Evolutionary conservation across 2,113 vertebrate species (phyloP).

Genomic region (Ceratotherium simum): DNA sequence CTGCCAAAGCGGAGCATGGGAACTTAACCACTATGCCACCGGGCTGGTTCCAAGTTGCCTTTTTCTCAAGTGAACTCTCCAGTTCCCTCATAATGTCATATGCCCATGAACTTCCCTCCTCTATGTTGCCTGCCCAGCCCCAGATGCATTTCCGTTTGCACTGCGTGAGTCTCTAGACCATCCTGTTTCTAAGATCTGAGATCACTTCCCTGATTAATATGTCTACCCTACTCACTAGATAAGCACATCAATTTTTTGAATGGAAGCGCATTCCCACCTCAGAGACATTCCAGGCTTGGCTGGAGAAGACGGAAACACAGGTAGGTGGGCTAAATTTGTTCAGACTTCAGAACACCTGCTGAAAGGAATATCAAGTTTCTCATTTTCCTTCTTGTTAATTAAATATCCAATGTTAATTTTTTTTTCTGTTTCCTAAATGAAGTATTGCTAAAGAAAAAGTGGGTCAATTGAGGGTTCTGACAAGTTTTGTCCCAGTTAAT

Average conservation of each 20-base stretch:
- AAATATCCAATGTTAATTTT: conserved; percentile 53
- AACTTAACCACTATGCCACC: too few relatives aligned
- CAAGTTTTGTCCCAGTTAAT: conserved; percentile 75
- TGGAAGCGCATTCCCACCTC: neutral
- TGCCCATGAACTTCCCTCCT: neutral
- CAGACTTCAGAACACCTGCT: neutral
- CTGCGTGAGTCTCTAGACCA: neutral
- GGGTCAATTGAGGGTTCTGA: conserved; percentile 70
- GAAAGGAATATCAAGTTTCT: conserved; percentile 38
- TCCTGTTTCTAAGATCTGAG: neutral
- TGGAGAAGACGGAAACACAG: neutral
- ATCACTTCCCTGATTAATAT: neutral
- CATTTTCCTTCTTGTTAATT: conserved; percentile 58
- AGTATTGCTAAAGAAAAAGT: conserved; percentile 61
- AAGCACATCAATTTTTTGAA: neutral
- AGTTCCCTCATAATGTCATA: neutral
- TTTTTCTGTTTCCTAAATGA: conserved; percentile 58
- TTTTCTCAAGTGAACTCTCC: neutral
- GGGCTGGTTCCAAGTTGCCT: neutral
- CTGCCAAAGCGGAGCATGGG: too few relatives aligned
- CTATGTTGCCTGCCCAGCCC: neutral
- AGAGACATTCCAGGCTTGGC: neutral
- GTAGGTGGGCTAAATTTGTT: neutral
- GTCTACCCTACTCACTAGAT: neutral
- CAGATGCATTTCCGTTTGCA: neutral